phyloP scores from a whole-genome alignment of 2,888 invertebrate genomes.

The Sarcophaga subvicina region DNA sequence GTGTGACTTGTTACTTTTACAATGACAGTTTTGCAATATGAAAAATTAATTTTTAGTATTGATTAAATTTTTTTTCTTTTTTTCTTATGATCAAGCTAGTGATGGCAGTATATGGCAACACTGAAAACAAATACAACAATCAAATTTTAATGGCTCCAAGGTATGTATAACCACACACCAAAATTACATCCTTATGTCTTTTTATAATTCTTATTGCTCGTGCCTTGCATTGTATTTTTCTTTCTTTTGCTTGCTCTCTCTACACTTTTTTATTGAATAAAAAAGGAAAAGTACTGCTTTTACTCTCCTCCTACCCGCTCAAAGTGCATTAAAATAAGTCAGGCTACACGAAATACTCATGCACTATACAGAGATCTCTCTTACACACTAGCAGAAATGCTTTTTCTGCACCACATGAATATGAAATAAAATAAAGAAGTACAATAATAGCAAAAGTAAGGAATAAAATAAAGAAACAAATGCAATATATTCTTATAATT shows the following conservation, averaged over 20 bases:
- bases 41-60: slow-evolving; percentile 24
- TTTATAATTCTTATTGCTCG: background rate
- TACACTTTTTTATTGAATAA: background rate
- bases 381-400: no score
- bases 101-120: background rate
- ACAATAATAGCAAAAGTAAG: slow-evolving; percentile 24
- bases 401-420: no score
- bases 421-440: background rate
- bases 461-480: slow-evolving; percentile 7
- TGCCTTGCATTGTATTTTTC: background rate
- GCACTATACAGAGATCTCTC: no score
- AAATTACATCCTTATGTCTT: slow-evolving; percentile 50
- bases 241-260: slow-evolving; percentile 25
- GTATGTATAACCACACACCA: no score
- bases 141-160: slow-evolving; percentile 47
- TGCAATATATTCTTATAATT: no score
- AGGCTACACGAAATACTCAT: no score
- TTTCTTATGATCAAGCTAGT: background rate
- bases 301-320: no score
- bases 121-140: slow-evolving; percentile 47
- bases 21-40: no score
- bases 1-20: no score
- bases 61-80: slow-evolving; percentile 26
- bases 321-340: no score
- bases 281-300: no score